A percentile compares a stretch with the other conserved stretches of the same genome.
Conservation (phyloP, 2,797 vertebrate species). For the Microchirus variegatus region DNA sequence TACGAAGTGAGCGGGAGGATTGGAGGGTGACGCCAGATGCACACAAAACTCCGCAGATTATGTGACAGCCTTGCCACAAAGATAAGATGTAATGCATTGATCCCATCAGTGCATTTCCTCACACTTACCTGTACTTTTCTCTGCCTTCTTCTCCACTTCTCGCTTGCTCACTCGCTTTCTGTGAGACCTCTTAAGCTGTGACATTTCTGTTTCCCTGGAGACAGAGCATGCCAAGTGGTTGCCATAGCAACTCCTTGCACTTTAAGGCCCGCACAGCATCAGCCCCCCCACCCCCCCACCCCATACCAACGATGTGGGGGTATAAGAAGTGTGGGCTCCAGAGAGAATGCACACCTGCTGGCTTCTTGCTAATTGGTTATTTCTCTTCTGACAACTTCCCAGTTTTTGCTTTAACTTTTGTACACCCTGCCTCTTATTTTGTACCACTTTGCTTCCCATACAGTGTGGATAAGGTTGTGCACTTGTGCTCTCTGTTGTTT, state of each 20-base stretch:
- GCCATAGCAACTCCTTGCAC: conserved; percentile 89
- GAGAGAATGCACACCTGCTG: conserved; percentile 83
- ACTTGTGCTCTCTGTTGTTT: conserved; percentile 18
- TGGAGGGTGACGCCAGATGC: conserved; percentile 58
- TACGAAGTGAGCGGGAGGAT: conserved; percentile 56
- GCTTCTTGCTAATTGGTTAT: conserved; percentile 84
- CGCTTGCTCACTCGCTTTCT: conserved; percentile 67
- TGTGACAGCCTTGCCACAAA: conserved; percentile 59
- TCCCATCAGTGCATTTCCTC: conserved; percentile 44
- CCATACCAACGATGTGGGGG: conserved; percentile 58
- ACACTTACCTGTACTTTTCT: conserved; percentile 65
- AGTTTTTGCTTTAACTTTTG: conserved; percentile 71
- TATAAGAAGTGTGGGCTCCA: conserved; percentile 43
- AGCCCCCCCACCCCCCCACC: conserved; percentile 52
- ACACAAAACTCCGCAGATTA: conserved; percentile 68
- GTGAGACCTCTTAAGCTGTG: conserved; percentile 83
- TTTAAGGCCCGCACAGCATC: conserved; percentile 80
- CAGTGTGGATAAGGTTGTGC: conserved; percentile 20
- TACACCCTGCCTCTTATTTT: conserved; percentile 40
- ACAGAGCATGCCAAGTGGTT: conserved; percentile 86
- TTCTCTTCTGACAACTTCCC: conserved; percentile 74
- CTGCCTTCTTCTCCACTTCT: conserved; percentile 42
- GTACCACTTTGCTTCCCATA: conserved; percentile 25
- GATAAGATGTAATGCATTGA: conserved; percentile 65
- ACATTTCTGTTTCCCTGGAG: conserved; percentile 91